phyloP scores from a whole-genome alignment of 2,113 vertebrate genomes.

The Alosa alosa region DNA sequence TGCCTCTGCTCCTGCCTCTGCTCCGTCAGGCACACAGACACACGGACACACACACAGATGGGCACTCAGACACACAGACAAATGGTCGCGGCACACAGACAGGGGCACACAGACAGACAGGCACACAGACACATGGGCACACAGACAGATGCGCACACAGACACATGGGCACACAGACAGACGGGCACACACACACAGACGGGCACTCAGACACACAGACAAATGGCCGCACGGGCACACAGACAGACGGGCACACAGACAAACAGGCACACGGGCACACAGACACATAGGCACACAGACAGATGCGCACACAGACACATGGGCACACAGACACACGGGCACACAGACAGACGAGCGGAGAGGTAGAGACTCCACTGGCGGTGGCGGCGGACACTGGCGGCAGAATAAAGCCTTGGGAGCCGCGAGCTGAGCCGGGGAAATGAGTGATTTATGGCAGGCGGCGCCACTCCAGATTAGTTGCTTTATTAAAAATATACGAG shows the following conservation, averaged over 20 bases:
- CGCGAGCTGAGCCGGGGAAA: conserved; percentile 64
- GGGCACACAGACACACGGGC: not conserved
- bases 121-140: not conserved
- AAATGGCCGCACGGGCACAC: not conserved
- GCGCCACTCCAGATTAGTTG: conserved; percentile 83
- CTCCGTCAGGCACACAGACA: conserved; percentile 28
- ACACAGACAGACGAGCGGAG: not conserved
- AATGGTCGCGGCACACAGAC: conserved; percentile 11
- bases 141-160: too few species aligned
- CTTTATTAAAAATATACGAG: conserved; percentile 90
- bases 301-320: not conserved
- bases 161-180: not conserved
- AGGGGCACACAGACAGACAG: conserved; percentile 1
- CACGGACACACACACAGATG: conserved; percentile 27
- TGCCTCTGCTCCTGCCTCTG: not conserved
- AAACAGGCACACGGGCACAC: not conserved
- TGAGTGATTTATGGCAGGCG: conserved; percentile 88
- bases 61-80: conserved; percentile 7
- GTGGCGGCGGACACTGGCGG: not conserved
- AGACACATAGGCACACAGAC: not conserved
- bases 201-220: not conserved
- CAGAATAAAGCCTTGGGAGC: not conserved
- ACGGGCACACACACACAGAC: not conserved
- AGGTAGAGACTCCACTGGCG: not conserved
- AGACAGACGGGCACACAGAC: not conserved